Base-by-base conservation (phyloP, 1,140 invertebrate species). In the Drosophila trapezifrons region DNA sequence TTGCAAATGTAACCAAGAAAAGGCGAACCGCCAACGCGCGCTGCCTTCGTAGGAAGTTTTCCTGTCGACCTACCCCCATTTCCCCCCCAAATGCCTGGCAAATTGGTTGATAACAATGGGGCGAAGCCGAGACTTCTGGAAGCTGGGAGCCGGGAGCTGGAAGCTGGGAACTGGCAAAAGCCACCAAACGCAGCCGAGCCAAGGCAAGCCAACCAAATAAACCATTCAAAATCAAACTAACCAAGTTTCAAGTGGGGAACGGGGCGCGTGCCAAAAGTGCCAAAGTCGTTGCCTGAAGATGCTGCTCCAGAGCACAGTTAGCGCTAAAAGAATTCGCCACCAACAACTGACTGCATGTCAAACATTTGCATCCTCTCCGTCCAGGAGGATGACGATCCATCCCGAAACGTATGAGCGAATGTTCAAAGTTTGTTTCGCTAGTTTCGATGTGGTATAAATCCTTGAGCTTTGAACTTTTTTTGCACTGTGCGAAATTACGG, bases 211-310 rank as follows among this genome's bases (percentile, higher is more conserved):
- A 81, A 60, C 75, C 78, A 72, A 81, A 82, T 76, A 82, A 81
- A 81, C 74, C 79, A 81, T 82, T 82, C 79, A 82, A 74, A 81
- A 81, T 81, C 79, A 77, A 81, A 81, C 79, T 78, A 82, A 81
- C 74, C 57, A 78, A 81, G 73, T 82, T 82, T 77, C 65, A 78
- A 81, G 80, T 81, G 67, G 62, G 64, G 29, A 35, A 35, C 27
- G 57, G 46, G 72, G 47, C 78, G 71, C 78, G 78, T 80, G 78
- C 78, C 73, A 81, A 77, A 80, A 81, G 60, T 81, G 78, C 49
- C 72, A 80, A 80, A 80, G 78, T 80, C 78, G 73, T 81, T 81
- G 64, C 66, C 78, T 76, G 52, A 76, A 76, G 78, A 72, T 72
- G 66, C 59, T 51, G 45, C 67, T 71, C 10, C 13, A 32, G 1